A percentile compares a stretch with the other conserved stretches of the same genome.
Conservation (phyloP, 2,113 vertebrate species). For the Brienomyrus longianalis region DNA sequence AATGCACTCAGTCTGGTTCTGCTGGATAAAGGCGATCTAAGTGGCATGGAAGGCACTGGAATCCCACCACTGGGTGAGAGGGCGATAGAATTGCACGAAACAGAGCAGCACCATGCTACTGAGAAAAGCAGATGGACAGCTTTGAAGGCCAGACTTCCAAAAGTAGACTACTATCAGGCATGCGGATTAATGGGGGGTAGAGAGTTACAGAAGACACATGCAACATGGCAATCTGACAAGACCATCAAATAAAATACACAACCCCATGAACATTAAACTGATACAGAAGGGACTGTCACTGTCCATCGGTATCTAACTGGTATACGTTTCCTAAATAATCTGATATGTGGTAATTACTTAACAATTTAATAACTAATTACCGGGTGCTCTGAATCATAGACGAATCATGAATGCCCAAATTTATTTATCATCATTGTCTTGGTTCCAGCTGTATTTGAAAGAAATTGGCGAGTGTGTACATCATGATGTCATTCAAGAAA, state of each 20-base stretch:
- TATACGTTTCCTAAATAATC: background rate
- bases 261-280: background rate
- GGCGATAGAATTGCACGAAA: background rate
- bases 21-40: background rate
- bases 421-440: background rate
- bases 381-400: background rate
- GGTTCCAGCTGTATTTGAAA: background rate
- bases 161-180: background rate
- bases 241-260: background rate
- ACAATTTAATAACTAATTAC: background rate
- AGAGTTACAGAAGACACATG: background rate
- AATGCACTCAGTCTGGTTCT: background rate
- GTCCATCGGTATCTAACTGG: background rate
- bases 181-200: background rate
- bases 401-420: background rate
- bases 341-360: background rate
- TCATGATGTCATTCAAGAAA: background rate
- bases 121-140: background rate
- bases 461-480: background rate
- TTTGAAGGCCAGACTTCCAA: background rate
- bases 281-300: background rate
- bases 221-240: background rate
- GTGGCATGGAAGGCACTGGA: background rate
- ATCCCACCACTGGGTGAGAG: background rate
- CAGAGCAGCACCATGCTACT: background rate